Percentiles rank a stretch among this genome's conserved stretches.
Evolutionary conservation across 2,888 invertebrate genomes (phyloP).

Genomic region (Phengaris alcon): DNA sequence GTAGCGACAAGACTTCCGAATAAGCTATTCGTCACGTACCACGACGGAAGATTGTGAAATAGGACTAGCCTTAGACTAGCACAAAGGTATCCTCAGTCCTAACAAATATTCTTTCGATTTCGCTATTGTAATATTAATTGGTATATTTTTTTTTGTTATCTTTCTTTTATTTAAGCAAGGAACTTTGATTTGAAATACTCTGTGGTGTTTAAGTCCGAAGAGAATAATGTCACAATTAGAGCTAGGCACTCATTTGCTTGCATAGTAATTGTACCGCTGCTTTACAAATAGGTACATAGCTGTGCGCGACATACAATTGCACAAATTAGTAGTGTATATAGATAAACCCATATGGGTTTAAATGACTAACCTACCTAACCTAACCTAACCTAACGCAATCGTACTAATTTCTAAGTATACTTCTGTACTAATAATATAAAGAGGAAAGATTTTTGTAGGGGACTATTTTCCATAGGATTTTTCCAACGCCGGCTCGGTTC

Average conservation of each 20-base stretch:
- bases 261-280: conserved; percentile 15
- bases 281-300: background rate
- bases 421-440: too few species aligned
- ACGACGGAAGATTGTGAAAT: too few species aligned
- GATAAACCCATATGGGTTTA: background rate
- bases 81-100: too few species aligned
- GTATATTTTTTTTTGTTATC: background rate
- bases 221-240: conserved; percentile 12
- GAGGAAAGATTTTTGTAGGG: too few species aligned
- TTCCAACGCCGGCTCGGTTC: too few species aligned
- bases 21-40: too few species aligned
- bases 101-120: too few species aligned
- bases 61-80: too few species aligned
- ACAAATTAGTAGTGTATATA: conserved; percentile 1
- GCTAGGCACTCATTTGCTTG: conserved; percentile 10
- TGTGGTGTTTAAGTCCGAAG: background rate
- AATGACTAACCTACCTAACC: too few species aligned
- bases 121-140: too few species aligned
- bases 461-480: too few species aligned
- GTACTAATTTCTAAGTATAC: background rate
- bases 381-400: background rate
- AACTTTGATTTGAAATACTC: background rate
- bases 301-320: conserved; percentile 9
- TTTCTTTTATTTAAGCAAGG: background rate
- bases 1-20: too few species aligned